Evolutionary conservation across 2,797 vertebrate genomes (phyloP), one percentile per base, ranked within the genome.

Genomic region (Macropus fuliginosus): DNA sequence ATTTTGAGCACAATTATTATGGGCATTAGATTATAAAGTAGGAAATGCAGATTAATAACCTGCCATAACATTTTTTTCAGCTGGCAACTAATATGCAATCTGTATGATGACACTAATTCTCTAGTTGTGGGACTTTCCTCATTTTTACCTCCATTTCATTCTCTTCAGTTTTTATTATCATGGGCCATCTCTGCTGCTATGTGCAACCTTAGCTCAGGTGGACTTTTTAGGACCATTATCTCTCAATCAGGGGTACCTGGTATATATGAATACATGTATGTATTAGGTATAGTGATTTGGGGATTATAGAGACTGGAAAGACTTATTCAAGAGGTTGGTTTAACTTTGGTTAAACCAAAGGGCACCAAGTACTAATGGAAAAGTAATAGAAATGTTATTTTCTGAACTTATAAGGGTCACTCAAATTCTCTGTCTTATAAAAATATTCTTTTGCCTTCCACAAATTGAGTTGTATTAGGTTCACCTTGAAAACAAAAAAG

Each of bases 31-130:
- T 92, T 14, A 90, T 89, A 90, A 94, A 50, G 90, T 94, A 54
- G 93, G 95, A 95, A 57, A 92, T 89, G 95, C 31, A 96, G 93
- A 96, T 96, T 95, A 95, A 66, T 54, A 54, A 91, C 92, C 46
- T 95, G 9, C 93, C 94, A n/a, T 94, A 34, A 54, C 54, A 66
- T 54, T 29, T 96, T 87, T 91, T 87, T 95, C 90, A 91, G 57
- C 40, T 81, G 27, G 24, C 27, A 54, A 62, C 40, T 91, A 95
- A 97, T 94, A 93, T 59, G 66, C 57, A 94, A 54, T 94, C 55
- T 94, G 40, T 95, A 55, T 54, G 54, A 52, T 95, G 55, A 46
- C 56, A 92, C 52, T 91, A 94, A 93, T 57, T 93, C 90, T 92
- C 10, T 74, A 34, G 24, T 55, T 56, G n/a, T 59, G 52, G 16